A percentile compares a stretch with the other conserved stretches of the same genome.
Conservation (phyloP, 2,888 invertebrate species). For the Microplitis deprimator region DNA sequence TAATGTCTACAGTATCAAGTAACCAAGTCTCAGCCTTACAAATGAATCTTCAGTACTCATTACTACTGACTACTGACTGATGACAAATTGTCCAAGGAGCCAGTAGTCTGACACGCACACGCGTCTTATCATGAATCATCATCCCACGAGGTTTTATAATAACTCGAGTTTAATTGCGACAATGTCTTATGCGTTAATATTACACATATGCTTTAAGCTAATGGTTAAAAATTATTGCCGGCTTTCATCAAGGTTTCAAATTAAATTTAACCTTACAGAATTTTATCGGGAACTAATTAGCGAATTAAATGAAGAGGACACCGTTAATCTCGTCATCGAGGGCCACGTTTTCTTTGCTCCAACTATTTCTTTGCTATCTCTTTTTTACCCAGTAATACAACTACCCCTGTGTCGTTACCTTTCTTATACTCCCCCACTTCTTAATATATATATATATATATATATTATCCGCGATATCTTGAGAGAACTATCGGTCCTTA, state of each 20-base stretch:
- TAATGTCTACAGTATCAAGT: no score
- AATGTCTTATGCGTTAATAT: no score
- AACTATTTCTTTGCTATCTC: conserved; percentile 12
- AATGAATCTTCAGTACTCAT: no score
- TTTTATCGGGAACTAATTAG: conserved; percentile 44
- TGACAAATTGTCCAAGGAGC: background rate
- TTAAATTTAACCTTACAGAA: conserved; percentile 15
- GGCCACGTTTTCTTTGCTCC: conserved; percentile 34
- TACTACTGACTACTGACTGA: background rate
- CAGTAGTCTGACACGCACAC: no score
- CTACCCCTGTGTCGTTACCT: background rate
- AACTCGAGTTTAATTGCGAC: no score
- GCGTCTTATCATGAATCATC: no score
- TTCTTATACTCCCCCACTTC: conserved; percentile 18
- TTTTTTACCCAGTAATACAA: background rate
- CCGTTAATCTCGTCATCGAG: conserved; percentile 45
- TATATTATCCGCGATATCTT: conserved; percentile 25
- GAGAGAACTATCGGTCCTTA: conserved; percentile 32
- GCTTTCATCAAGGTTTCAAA: no score
- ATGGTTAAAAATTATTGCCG: no score
- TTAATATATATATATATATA: conserved; percentile 26
- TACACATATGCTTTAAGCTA: no score
- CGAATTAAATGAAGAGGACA: conserved; percentile 41
- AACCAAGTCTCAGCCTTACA: no score
- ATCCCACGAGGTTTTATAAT: no score